Percentiles rank a stretch among this genome's conserved stretches.
Evolutionary conservation across 2,888 invertebrate species (phyloP).

Genomic region (Heliconius cydno): DNA sequence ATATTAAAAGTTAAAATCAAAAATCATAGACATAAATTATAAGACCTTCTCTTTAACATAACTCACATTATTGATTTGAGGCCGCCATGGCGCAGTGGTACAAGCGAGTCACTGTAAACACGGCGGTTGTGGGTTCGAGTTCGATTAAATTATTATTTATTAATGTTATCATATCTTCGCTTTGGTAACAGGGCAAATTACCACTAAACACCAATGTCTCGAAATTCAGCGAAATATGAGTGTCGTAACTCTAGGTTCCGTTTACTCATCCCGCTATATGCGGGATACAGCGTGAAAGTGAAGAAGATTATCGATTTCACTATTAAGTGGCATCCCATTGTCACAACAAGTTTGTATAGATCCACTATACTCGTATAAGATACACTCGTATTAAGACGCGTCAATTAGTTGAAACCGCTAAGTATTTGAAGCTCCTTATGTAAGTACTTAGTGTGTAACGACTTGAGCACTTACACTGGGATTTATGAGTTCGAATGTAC

Average conservation of each 20-base stretch:
- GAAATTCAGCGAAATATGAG: neutral
- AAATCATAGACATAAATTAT: neutral
- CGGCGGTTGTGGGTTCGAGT: neutral
- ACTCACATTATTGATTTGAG: neutral
- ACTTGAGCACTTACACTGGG: constrained; percentile 49
- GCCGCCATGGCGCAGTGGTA: too few species aligned
- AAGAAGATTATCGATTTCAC: neutral
- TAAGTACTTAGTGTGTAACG: constrained; percentile 51
- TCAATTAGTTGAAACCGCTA: constrained; percentile 45
- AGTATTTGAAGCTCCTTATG: constrained; percentile 51
- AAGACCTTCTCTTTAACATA: neutral
- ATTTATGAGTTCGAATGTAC: constrained; percentile 46
- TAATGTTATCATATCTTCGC: neutral
- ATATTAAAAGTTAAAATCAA: too few species aligned
- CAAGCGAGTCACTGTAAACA: neutral
- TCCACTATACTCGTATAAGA: neutral
- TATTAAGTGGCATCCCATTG: neutral
- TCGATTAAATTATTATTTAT: neutral
- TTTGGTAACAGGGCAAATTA: neutral
- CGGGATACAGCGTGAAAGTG: neutral
- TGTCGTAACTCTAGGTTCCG: neutral
- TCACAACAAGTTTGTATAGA: constrained; percentile 11
- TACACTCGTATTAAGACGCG: constrained; percentile 33
- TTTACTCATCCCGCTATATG: neutral
- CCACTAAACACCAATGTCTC: too few species aligned